These are phyloP conservation scores for Drosophila jambulina DNA, from an alignment of 1,140 invertebrate genomes.

Conservation along the genomic window DNA sequence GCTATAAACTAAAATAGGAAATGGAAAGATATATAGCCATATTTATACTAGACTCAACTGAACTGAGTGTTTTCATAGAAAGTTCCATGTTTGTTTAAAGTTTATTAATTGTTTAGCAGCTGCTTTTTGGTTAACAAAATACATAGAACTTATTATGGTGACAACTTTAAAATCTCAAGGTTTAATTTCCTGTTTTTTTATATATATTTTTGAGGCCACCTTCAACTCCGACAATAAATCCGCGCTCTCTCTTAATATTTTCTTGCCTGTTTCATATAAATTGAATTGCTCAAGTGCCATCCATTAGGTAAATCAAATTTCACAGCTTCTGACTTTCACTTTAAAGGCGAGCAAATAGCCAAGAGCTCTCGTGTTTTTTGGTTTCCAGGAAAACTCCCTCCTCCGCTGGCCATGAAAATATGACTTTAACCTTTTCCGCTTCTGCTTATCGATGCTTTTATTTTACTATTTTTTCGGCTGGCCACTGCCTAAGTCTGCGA, in stretches of 20 bases:
- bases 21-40: neutral
- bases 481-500: slow-evolving; percentile 34
- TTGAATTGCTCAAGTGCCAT: slow-evolving; percentile 7
- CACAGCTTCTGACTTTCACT: slow-evolving; percentile 9
- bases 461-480: slow-evolving; percentile 23
- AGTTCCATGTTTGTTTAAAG: neutral
- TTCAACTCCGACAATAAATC: neutral
- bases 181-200: too few species aligned
- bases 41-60: neutral
- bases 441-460: slow-evolving; percentile 45
- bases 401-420: slow-evolving; percentile 6
- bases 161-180: neutral
- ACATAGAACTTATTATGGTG: neutral
- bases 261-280: neutral
- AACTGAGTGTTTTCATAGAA: neutral
- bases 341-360: slow-evolving; percentile 3
- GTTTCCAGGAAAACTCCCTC: neutral
- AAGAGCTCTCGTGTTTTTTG: slow-evolving; percentile 1
- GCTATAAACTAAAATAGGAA: neutral
- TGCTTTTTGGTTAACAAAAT: neutral
- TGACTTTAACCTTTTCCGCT: slow-evolving; percentile 17
- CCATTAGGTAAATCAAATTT: slow-evolving; percentile 19
- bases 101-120: neutral
- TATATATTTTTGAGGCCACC: neutral
- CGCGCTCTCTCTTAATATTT: neutral